Conservation (phyloP, 2,797 vertebrate species). For the Phalloptychus januarius region DNA sequence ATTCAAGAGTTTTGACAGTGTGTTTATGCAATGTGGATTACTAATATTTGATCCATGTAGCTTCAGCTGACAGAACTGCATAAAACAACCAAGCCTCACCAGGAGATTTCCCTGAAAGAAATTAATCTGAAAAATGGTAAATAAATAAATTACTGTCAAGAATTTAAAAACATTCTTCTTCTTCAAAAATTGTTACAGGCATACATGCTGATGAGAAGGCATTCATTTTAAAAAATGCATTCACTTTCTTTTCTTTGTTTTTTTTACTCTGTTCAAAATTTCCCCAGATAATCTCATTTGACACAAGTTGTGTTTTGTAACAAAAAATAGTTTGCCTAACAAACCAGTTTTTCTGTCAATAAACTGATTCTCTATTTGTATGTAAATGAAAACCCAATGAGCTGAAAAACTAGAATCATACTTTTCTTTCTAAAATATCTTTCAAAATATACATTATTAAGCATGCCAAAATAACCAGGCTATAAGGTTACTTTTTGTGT, state of each 20-base stretch:
- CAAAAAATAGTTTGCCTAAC: not conserved
- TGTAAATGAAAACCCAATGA: not conserved
- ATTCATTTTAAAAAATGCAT: not conserved
- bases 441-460: not conserved
- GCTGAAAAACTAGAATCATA: too few species aligned
- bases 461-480: not conserved
- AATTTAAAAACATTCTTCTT: not conserved
- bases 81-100: not conserved
- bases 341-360: not conserved
- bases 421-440: not conserved
- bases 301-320: not conserved
- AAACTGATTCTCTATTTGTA: not conserved
- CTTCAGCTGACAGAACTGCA: slow-evolving; percentile 7
- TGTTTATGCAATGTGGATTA: slow-evolving; percentile 25
- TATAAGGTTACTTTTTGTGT: not conserved
- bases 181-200: not conserved
- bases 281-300: not conserved
- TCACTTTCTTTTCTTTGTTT: not conserved
- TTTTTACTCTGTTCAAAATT: not conserved
- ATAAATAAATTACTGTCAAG: not conserved
- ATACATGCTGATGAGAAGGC: not conserved
- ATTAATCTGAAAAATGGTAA: not conserved
- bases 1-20: slow-evolving; percentile 29
- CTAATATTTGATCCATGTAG: slow-evolving; percentile 18
- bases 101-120: not conserved